Percentiles rank a stretch among this genome's conserved stretches.
phyloP scores from a whole-genome alignment of 2,113 vertebrate genomes.

The Poecilia latipinna region DNA sequence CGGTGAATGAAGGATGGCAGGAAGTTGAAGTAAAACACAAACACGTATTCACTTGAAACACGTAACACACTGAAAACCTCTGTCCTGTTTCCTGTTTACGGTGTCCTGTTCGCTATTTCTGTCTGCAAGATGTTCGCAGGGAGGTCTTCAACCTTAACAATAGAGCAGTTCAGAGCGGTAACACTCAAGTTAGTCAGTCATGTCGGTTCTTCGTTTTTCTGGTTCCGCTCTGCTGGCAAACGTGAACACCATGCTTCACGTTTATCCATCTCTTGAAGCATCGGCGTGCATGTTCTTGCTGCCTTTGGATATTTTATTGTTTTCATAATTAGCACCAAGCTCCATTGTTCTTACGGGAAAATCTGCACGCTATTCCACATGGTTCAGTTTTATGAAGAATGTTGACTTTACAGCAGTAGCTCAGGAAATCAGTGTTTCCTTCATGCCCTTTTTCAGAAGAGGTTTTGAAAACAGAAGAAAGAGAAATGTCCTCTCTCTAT shows the following conservation, averaged over 20 bases:
- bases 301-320: neutral
- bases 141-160: conserved; percentile 56
- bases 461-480: conserved; percentile 23
- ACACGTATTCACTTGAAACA: conserved; percentile 10
- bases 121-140: conserved; percentile 30
- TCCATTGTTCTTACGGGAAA: neutral
- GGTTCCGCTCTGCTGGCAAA: conserved; percentile 11
- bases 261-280: neutral
- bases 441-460: neutral
- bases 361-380: neutral
- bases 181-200: neutral
- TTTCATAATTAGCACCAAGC: neutral
- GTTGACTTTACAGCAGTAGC: neutral
- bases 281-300: neutral
- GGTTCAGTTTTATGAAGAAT: neutral
- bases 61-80: conserved; percentile 25
- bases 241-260: neutral
- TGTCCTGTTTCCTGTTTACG: conserved; percentile 81
- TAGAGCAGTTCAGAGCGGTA: conserved; percentile 17
- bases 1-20: conserved; percentile 32
- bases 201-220: neutral
- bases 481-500: conserved; percentile 28
- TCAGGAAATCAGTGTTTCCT: conserved; percentile 1
- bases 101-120: conserved; percentile 58
- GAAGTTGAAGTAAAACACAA: conserved; percentile 29